Evolutionary conservation across 2,797 vertebrate genomes (phyloP).

Genomic region (Microctenopoma lineatum): DNA sequence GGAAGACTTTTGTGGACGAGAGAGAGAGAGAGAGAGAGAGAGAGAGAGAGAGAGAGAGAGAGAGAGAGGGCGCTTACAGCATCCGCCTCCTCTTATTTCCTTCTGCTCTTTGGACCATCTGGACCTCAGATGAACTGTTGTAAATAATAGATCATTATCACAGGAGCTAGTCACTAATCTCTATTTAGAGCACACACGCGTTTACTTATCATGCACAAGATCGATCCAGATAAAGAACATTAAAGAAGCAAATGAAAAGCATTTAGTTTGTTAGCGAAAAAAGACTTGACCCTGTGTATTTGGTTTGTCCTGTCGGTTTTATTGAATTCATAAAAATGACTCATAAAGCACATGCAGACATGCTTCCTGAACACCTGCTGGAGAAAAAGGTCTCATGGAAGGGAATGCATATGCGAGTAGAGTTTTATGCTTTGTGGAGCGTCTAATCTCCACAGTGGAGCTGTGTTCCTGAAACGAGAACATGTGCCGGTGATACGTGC

Average conservation of each 20-base stretch:
- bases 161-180: neutral
- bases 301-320: neutral
- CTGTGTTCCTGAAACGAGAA: neutral
- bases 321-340: neutral
- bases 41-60: neutral
- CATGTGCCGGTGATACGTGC: neutral
- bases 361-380: neutral
- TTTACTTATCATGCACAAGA: constrained; percentile 3
- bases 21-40: neutral
- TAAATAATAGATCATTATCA: constrained; percentile 40
- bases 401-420: neutral
- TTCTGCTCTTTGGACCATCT: constrained; percentile 27
- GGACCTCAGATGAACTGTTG: constrained; percentile 27
- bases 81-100: constrained; percentile 1
- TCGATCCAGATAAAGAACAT: neutral
- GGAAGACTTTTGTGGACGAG: too few relatives aligned
- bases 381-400: neutral
- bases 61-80: constrained; percentile 2
- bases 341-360: neutral
- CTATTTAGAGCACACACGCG: neutral
- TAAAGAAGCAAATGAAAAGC: neutral
- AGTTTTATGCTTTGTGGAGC: neutral
- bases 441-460: neutral
- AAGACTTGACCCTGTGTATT: neutral
- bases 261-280: too few relatives aligned